Evolutionary conservation across 2,113 vertebrate genomes (phyloP), one percentile per base, ranked within the genome.

Genomic region (Zapus hudsonius): DNA sequence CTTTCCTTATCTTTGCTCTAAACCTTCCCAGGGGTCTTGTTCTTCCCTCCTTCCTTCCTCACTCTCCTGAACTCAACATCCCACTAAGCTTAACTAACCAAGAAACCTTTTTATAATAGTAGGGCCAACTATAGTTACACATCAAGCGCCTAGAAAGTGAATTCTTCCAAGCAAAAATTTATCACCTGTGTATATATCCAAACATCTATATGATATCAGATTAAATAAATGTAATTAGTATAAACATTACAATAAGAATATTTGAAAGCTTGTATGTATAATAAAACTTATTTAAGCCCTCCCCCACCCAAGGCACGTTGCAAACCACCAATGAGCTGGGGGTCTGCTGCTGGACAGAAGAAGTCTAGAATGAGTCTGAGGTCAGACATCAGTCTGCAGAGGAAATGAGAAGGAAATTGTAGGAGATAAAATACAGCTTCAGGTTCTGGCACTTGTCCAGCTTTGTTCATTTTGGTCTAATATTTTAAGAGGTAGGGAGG

Each of bases 351-450:
- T 70, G 74, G 84, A 95, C 52, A 92, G 74, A 94, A 84, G 63
- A 96, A 92, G 96, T 96, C 96, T 96, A 97, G 91, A 96, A 94
- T 1, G 78, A 95, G 91, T 95, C 84, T 92, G 93, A 98, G 97
- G 97, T 98, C 97, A 98, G 95, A 97, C 97, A 93, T 95, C 95
- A 96, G 97, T 97, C 98, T 97, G 91, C 96, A 95, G 95, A 98
- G 97, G 98, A 98, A 98, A 98, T 98, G 86, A 97, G 97, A 84
- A 98, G 98, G 98, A 98, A 98, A 98, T 97, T 96, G 97, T 97
- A 98, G 93, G 91, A 98, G 97, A 98, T 97, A 98, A 97, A 98
- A 96, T 83, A 94, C 95, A 98, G 98, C 96, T 97, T 97, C 95
- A 84, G 91, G 89, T 96, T 95, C 94, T 98, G 98, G 98, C 97